Conservation (phyloP, 2,113 vertebrate genomes). For the Corythaixoides concolor region DNA sequence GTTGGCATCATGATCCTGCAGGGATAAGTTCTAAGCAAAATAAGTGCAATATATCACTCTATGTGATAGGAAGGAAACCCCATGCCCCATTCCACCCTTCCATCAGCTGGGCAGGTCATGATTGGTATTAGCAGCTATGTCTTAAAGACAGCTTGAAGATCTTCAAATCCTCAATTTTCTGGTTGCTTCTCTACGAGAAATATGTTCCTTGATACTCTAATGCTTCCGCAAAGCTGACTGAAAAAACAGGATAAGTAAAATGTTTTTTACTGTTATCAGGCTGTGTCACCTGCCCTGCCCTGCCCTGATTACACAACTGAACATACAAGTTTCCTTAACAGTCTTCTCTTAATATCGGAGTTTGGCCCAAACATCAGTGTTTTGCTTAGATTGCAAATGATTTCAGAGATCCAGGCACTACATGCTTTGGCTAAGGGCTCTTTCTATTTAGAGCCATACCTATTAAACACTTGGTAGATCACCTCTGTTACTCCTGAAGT, state of each 20-base stretch:
- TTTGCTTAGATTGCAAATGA: background rate
- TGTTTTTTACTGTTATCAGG: background rate
- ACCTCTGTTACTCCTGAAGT: background rate
- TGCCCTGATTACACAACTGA: background rate
- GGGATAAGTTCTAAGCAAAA: background rate
- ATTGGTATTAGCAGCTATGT: background rate
- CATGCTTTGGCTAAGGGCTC: background rate
- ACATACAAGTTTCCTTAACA: background rate
- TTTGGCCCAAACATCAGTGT: background rate
- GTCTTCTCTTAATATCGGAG: background rate
- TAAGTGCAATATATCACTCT: background rate
- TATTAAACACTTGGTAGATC: background rate
- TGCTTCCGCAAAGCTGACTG: background rate
- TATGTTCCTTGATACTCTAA: background rate
- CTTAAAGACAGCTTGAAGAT: background rate
- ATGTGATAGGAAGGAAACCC: background rate
- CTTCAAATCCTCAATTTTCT: background rate
- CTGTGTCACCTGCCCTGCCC: background rate
- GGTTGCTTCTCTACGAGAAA: background rate
- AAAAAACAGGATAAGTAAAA: background rate
- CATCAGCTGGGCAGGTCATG: background rate
- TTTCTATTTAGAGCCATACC: background rate
- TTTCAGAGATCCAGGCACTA: background rate
- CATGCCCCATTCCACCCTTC: background rate
- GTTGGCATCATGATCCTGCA: background rate